Percentiles rank a stretch among this genome's conserved stretches.
These are phyloP conservation scores for Brachyhypopomus occidentalis DNA, from an alignment of 2,113 vertebrate genomes.

Conservation along the genomic window DNA sequence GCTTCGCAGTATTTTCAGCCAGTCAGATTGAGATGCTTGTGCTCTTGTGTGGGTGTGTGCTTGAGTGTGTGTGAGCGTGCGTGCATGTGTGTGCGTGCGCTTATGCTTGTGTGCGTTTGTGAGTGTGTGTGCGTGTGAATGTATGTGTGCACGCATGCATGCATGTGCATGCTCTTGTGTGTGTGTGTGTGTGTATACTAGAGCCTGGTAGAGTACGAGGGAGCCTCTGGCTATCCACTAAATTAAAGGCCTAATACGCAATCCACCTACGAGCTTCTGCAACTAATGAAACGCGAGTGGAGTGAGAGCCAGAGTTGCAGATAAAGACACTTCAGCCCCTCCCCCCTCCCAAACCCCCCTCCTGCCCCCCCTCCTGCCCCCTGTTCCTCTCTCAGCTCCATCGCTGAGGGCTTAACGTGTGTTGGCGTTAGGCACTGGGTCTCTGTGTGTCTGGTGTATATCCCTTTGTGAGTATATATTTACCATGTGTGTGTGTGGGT, in stretches of 20 bases:
- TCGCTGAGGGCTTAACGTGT: background rate
- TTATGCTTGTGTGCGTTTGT: background rate
- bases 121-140: background rate
- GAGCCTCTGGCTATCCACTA: slow-evolving; percentile 76
- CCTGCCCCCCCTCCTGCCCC: background rate
- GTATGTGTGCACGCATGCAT: no score
- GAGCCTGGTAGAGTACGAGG: background rate
- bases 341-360: slow-evolving; percentile 17
- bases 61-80: no score
- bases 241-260: slow-evolving; percentile 81
- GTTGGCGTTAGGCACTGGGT: background rate
- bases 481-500: background rate
- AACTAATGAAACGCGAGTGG: slow-evolving; percentile 77
- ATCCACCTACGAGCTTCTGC: slow-evolving; percentile 72
- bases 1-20: background rate
- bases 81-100: background rate
- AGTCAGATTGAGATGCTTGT: background rate
- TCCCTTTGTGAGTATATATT: background rate
- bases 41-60: background rate
- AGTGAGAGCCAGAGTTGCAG: slow-evolving; percentile 13
- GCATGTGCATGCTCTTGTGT: no score
- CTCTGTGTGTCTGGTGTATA: no score
- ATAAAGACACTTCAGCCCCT: slow-evolving; percentile 46
- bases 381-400: background rate
- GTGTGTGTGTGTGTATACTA: background rate